These are phyloP conservation scores for Charaxes varanes DNA, from an alignment of 1,140 invertebrate genomes.

Conservation along the genomic window DNA sequence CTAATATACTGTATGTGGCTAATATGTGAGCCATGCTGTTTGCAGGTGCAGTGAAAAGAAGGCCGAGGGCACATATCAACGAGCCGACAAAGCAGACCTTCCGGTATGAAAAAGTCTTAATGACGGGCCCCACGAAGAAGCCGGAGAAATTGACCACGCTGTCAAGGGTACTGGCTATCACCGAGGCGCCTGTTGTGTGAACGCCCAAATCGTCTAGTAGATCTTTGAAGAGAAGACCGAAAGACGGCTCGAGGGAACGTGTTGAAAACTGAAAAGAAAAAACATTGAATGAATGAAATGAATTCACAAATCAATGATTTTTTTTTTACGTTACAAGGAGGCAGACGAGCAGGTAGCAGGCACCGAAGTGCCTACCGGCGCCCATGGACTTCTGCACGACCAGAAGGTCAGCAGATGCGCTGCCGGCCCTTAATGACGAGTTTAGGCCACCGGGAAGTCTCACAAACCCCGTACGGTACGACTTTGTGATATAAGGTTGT, in stretches of 20 bases:
- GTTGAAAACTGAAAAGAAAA: slow-evolving; percentile 79
- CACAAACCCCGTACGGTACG: no score
- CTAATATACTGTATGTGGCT: slow-evolving; percentile 83
- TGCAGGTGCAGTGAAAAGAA: slow-evolving; percentile 80
- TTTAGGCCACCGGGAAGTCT: no score
- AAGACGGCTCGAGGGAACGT: slow-evolving; percentile 84
- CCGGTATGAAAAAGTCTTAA: slow-evolving; percentile 82
- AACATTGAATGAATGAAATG: no score
- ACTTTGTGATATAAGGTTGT: no score
- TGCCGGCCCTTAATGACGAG: no score
- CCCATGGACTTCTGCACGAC: no score
- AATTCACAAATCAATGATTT: no score
- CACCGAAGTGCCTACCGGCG: no score
- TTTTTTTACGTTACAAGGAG: no score
- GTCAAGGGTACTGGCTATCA: slow-evolving; percentile 83
- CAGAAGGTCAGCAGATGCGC: no score
- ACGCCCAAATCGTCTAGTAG: slow-evolving; percentile 78
- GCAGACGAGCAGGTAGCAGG: no score
- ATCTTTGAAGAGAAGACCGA: slow-evolving; percentile 84
- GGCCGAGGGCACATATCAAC: slow-evolving; percentile 77
- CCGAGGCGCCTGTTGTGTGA: slow-evolving; percentile 80
- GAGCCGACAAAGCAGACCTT: slow-evolving; percentile 82
- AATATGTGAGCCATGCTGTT: slow-evolving; percentile 82
- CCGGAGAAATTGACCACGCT: slow-evolving; percentile 86
- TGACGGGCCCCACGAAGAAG: slow-evolving; percentile 81